These are phyloP conservation scores for Odontothrips loti DNA, from an alignment of 2,888 invertebrate genomes.

Conservation along the genomic window DNA sequence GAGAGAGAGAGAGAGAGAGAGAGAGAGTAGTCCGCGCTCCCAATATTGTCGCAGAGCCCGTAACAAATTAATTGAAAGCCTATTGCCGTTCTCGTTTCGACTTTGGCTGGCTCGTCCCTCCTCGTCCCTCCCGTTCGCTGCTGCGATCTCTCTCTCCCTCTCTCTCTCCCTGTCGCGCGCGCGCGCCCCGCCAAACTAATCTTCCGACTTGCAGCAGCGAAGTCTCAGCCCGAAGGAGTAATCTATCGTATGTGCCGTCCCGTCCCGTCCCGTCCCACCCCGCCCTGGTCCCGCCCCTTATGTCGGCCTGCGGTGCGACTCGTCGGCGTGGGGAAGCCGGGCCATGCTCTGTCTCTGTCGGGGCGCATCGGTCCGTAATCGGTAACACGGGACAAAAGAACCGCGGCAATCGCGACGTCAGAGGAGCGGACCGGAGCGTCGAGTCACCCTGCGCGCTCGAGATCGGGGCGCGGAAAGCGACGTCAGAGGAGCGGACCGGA, in stretches of 20 bases:
- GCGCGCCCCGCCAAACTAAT: neutral
- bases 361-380: too few species aligned
- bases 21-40: neutral
- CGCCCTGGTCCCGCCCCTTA: neutral
- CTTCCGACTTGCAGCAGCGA: neutral
- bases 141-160: neutral
- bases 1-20: neutral
- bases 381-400: too few species aligned
- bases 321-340: too few species aligned
- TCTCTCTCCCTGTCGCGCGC: neutral
- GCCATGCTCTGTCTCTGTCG: too few species aligned
- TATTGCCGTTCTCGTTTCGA: slow-evolving; percentile 13
- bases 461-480: too few species aligned
- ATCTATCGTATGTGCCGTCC: neutral
- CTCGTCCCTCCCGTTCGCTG: neutral
- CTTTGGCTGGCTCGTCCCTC: neutral
- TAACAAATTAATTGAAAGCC: slow-evolving; percentile 25
- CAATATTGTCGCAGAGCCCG: slow-evolving; percentile 22
- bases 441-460: too few species aligned
- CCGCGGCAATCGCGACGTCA: too few species aligned
- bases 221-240: neutral
- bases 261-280: neutral
- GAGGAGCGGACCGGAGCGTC: too few species aligned
- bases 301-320: neutral
- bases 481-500: too few species aligned